Evolutionary conservation across 2,888 invertebrate genomes (phyloP), one percentile per base, ranked within the genome.

Genomic region (Drosophila stalkeri): DNA sequence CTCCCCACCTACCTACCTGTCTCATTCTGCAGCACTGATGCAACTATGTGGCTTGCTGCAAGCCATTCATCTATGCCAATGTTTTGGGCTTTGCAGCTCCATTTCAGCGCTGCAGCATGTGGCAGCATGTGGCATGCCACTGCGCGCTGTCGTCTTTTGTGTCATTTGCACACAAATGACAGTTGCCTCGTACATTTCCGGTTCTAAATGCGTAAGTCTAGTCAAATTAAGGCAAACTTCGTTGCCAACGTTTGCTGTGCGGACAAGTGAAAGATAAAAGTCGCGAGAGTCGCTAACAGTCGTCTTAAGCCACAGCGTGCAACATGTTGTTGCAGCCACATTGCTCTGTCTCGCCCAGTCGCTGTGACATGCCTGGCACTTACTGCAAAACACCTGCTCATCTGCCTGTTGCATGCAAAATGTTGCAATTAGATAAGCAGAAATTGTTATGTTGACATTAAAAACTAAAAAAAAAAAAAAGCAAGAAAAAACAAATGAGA

Each of bases 201-300:
- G 88, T 89, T 86, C 88, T 87, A 89, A 86, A 86, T 86, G 86
- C 86, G 90, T 89, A 89, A 87, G 90, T 89, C 90, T 87, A 89
- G 90, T 86, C 86, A 86, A 86, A 86, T 86, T 86, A 86, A 85
- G 89, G 85, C 87, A 74, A 72, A 81, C 59, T 72, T 65, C 72
- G 73, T 82, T 72, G 77, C 72, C 44, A 33, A 47, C 69, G 59
- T 43, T 72, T 57, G 51, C 59, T 64, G 51, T 55, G 64, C 59
- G 54, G 66, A 67, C 71, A 70, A 80, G 62, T 69, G 77, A 67
- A 77, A 77, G 77, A 80, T 82, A 69, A 73, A 75, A 84, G 87
- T 74, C 85, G 76, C 77, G 55, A 41, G 55, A 41, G 27, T 72
- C 79, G 75, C 77, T 18, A 52, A 52, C 23, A n/a, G 44, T 35